These are phyloP conservation scores for Rhagologus leucostigma DNA, from an alignment of 2,113 vertebrate genomes.

Conservation along the genomic window DNA sequence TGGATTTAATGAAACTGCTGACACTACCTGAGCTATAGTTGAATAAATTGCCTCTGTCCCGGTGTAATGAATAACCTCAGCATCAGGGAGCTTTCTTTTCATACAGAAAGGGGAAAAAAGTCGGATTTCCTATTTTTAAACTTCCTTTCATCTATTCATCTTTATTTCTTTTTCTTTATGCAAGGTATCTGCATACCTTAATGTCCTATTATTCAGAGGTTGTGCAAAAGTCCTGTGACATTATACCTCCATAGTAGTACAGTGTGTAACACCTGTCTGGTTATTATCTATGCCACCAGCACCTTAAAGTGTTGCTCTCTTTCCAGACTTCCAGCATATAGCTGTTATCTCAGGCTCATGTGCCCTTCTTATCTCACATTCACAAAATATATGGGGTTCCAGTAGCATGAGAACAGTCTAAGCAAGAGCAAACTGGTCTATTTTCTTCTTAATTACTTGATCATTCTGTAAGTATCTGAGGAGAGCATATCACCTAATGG, in stretches of 20 bases:
- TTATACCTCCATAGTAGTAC: background rate
- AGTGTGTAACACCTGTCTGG: background rate
- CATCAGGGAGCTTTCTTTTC: conserved; percentile 5
- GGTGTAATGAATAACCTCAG: background rate
- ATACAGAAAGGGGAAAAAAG: background rate
- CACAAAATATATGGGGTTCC: background rate
- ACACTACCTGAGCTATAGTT: background rate
- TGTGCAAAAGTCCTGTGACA: background rate
- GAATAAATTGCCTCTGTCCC: conserved; percentile 22
- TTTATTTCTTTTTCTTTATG: background rate
- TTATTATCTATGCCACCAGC: conserved; percentile 31
- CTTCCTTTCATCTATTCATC: background rate
- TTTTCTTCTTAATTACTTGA: conserved; percentile 24
- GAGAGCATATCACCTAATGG: background rate
- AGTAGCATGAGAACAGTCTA: background rate
- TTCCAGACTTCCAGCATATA: background rate
- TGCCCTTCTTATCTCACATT: background rate
- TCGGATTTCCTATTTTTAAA: conserved; percentile 46
- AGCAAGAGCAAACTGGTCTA: background rate
- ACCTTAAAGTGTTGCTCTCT: background rate
- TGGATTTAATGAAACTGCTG: conserved; percentile 27
- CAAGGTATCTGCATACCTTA: background rate
- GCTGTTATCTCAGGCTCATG: background rate
- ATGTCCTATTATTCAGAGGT: background rate
- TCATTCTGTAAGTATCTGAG: background rate